Evolutionary conservation across 2,888 invertebrate genomes (phyloP), one percentile per base, ranked within the genome.

Genomic region (Drosophila atripex): DNA sequence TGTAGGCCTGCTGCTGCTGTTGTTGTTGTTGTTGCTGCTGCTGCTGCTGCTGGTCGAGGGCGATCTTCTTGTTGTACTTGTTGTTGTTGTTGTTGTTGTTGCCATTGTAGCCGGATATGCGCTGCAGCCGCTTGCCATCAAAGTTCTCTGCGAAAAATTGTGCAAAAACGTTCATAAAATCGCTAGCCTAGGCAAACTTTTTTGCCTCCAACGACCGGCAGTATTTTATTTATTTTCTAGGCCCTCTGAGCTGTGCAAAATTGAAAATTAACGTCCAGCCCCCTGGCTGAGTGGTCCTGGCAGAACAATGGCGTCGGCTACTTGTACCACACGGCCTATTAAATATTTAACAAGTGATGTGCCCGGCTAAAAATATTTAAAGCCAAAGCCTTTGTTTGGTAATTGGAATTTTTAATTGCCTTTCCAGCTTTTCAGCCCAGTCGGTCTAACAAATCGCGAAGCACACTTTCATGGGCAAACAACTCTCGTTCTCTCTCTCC

Each of bases 41-140:
- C 92, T 66, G 35, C 51, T 84, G 76, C 23, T 75, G 75, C 77
- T 93, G 93, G 80, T 93, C 93, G 73, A 94, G 58, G 56, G 23
- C 90, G 18, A 94, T 94, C 70, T 93, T 93, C 90, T 94, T 82
- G 73, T 71, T 94, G 90, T 94, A 94, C 90, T 94, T 95, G 88
- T 92, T 66, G 88, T 92, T 66, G 88, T 14, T 18, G 58, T 94
- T 95, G 88, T 92, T 66, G 88, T 92, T 66, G 88, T 14, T 18
- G 58, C 92, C 25, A 2, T 25, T 66, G 54, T 80, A 94, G 66
- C 82, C 92, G 12, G 93, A 92, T 78, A 94, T 93, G 41, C 93
- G 93, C 88, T 94, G 93, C 89, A 94, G 93, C 89, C 94, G 93
- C 68, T 92, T 92, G 58, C 92, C 84, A 84, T 92, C 93, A 38